Percentiles rank a stretch among this genome's conserved stretches.
These are phyloP conservation scores for Chamaedrilus cognettii DNA, from an alignment of 2,888 invertebrate genomes.

Conservation along the genomic window DNA sequence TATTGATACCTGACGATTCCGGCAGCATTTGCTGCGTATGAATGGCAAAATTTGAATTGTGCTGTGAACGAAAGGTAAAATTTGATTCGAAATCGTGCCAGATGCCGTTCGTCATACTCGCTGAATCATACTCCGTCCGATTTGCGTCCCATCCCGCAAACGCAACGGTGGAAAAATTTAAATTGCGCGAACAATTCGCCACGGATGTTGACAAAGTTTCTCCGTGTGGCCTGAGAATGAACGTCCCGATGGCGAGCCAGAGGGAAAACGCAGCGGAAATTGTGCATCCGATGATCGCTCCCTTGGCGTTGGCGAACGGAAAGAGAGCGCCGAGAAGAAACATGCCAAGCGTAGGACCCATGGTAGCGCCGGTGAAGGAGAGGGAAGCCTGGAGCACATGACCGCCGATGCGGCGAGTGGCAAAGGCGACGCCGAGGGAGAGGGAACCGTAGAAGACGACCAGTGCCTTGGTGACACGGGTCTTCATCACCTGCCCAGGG, in stretches of 20 bases:
- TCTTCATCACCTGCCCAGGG: too few species aligned
- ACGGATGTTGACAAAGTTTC: constrained; percentile 23
- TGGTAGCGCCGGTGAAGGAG: constrained; percentile 49
- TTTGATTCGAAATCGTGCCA: too few species aligned
- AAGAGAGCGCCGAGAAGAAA: constrained; percentile 48
- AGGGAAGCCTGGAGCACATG: constrained; percentile 40
- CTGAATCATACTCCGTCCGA: too few species aligned
- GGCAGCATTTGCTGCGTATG: neutral
- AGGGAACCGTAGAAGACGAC: constrained; percentile 34
- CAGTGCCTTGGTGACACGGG: constrained; percentile 15
- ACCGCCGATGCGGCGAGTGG: constrained; percentile 30
- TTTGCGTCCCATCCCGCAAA: too few species aligned
- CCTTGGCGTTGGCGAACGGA: constrained; percentile 37
- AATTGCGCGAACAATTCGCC: constrained; percentile 16
- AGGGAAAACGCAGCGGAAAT: constrained; percentile 30
- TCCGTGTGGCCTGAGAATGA: constrained; percentile 27
- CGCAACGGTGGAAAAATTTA: neutral
- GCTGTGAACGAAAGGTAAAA: too few species aligned
- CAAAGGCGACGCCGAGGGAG: constrained; percentile 31
- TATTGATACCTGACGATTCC: constrained; percentile 18
- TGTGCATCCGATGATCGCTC: constrained; percentile 33
- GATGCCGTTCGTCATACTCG: too few species aligned
- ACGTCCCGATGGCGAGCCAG: constrained; percentile 38
- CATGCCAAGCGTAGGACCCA: constrained; percentile 51
- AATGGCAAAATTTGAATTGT: too few species aligned